Evolutionary conservation across 2,113 vertebrate genomes (phyloP).

Genomic region (Columba janthina): DNA sequence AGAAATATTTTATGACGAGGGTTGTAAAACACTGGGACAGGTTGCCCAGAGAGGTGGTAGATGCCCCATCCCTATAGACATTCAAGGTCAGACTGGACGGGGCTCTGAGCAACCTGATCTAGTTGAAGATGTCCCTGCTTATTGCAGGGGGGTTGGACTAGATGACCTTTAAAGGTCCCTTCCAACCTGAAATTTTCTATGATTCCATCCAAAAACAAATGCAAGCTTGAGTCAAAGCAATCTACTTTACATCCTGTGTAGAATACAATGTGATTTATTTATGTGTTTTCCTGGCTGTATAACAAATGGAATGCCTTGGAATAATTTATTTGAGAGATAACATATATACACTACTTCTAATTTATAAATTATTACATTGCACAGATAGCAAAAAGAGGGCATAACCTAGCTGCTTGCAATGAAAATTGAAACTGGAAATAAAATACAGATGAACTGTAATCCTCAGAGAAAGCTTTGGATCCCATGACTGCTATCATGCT

Average conservation of each 20-base stretch:
- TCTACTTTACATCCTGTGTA: neutral
- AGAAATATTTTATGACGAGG: neutral
- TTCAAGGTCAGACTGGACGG: neutral
- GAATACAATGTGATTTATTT: conserved; percentile 10
- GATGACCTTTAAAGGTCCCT: neutral
- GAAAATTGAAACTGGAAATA: neutral
- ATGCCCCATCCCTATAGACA: neutral
- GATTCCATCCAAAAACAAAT: neutral
- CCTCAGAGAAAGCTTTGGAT: neutral
- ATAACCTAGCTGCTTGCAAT: neutral
- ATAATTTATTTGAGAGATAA: conserved; percentile 27
- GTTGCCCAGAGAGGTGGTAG: neutral
- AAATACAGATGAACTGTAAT: neutral
- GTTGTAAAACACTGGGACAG: neutral
- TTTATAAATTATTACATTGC: neutral
- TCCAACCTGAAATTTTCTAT: neutral
- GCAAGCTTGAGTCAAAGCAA: neutral
- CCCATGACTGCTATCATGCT: neutral
- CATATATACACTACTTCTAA: neutral
- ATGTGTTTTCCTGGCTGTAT: neutral
- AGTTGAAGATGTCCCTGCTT: neutral
- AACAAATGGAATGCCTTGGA: neutral
- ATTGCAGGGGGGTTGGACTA: neutral
- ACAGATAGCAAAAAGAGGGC: neutral
- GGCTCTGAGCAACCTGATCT: neutral